Conservation (phyloP, 2,797 vertebrate species). For the Megalops cyprinoides region DNA sequence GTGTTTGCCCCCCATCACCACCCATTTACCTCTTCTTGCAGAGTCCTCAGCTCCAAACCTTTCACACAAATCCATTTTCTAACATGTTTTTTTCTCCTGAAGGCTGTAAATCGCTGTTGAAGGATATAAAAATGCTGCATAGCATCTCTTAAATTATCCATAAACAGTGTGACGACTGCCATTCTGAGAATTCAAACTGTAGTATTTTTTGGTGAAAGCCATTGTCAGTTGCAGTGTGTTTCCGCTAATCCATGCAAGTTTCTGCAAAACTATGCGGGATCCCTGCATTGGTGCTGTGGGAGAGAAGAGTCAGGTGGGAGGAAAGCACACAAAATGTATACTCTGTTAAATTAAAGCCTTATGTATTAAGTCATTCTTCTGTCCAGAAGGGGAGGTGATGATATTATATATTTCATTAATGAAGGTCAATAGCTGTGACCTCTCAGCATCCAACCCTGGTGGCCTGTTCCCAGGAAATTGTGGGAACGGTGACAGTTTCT, state of each 20-base stretch:
- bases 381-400: neutral
- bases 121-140: conserved; percentile 11
- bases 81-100: neutral
- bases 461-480: neutral
- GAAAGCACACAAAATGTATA: neutral
- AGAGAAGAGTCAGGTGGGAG: conserved; percentile 32
- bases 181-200: conserved; percentile 43
- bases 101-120: conserved; percentile 8
- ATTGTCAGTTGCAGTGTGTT: conserved; percentile 61
- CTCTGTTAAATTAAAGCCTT: neutral
- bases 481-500: neutral
- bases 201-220: conserved; percentile 55
- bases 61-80: conserved; percentile 1
- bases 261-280: too few species aligned
- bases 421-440: neutral
- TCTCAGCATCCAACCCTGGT: neutral
- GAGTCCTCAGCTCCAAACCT: neutral
- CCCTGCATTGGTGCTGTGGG: conserved; percentile 62
- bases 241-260: conserved; percentile 51
- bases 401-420: neutral
- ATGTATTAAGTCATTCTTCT: neutral
- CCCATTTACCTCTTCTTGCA: neutral
- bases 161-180: conserved; percentile 42
- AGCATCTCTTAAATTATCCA: conserved; percentile 23
- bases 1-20: neutral